Base-by-base conservation (phyloP, 37 sponge, comb jelly and placozoan species). In the Agelas oroides region DNA sequence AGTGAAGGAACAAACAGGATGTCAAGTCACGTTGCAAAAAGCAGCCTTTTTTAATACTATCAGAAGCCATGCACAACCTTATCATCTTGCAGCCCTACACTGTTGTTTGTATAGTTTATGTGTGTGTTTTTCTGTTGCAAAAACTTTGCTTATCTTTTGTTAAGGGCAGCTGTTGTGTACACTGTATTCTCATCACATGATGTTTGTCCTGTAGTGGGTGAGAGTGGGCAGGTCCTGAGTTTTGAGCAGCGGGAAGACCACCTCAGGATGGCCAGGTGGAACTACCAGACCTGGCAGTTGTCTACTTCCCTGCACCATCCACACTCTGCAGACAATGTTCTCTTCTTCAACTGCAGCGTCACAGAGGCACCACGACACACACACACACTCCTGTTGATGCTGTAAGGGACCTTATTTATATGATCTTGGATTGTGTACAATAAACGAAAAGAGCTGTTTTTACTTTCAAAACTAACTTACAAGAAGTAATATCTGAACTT, bases 191-290 rank as follows among this genome's bases (percentile, higher is more conserved):
- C 46, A 46, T 46, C 46, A 46, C 46, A 46, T 46, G 46, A 3
- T 46, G 46, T 12, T 46, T 46, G 46, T 46, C 63, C 27, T 77
- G 65, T 58, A 93, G 93, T 89, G 21, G 90, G 82, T 58, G 40
- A 21, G 8, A 35, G 53, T 6, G 93, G 93, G 6, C 59, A 30
- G 33, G 91, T 93, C 23, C 63, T 55, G 53, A 93, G 93, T 23
- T 89, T 89, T 89, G 93, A 93, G 53, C 54, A 33, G 59, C 67
- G 59, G 16, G 37, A 52, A 0, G 17, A 17, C 34, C 93, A 93
- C 61, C 78, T 80, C 59, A 24, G 52, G 1, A 30, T 28, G 23
- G 93, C 91, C 34, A 70, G 34, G 37, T 32, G 20, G 27, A 93
- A 93, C 77, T 71, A 77, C 53, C 31, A 35, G 0, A 18, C 36